A percentile compares a stretch with the other conserved stretches of the same genome.
Evolutionary conservation across 2,888 invertebrate species (phyloP).

Genomic region (Ectropis crepuscularia): DNA sequence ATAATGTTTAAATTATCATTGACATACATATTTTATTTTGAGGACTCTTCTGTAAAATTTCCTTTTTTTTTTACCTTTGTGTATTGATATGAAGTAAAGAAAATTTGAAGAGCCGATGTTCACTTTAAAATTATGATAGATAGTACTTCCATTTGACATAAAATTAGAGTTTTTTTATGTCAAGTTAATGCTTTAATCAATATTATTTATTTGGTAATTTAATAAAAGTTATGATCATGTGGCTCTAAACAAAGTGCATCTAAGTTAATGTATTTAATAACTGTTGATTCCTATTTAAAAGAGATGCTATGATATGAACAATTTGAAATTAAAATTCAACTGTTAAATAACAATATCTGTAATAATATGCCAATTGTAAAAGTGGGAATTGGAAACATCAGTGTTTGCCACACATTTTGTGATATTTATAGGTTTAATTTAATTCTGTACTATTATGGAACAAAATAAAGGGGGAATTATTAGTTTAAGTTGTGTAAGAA

Average conservation of each 20-base stretch:
- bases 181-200: constrained; percentile 27
- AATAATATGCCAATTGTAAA: background rate
- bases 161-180: constrained; percentile 9
- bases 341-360: background rate
- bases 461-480: constrained; percentile 24
- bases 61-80: background rate
- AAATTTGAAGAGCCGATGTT: too few relatives aligned
- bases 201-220: constrained; percentile 29
- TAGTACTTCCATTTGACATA: background rate
- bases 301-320: constrained; percentile 1
- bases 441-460: constrained; percentile 23
- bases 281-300: constrained; percentile 2
- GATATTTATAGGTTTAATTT: constrained; percentile 56
- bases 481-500: constrained; percentile 9
- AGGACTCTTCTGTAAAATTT: background rate
- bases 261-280: constrained; percentile 17
- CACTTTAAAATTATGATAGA: background rate
- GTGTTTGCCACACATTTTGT: constrained; percentile 57
- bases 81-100: background rate
- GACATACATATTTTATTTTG: background rate
- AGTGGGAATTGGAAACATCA: constrained; percentile 33
- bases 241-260: constrained; percentile 28
- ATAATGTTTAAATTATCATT: background rate
- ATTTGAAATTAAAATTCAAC: background rate
- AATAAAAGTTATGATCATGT: constrained; percentile 21